Base-by-base conservation (phyloP, 2,113 vertebrate genomes). In the Bufo bufo region DNA sequence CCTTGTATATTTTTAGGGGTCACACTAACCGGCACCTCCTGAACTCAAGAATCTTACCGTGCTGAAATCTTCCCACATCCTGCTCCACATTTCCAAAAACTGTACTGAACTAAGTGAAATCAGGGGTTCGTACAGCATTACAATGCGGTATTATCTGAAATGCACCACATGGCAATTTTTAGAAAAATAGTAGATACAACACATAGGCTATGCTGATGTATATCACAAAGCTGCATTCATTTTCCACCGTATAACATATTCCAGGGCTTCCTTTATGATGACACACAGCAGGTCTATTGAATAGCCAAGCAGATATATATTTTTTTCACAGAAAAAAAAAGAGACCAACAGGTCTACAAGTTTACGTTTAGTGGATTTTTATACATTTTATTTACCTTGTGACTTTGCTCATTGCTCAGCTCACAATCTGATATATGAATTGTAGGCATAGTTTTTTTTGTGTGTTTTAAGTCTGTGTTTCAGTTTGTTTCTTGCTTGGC, bases 21-120 rank as follows among this genome's bases (percentile, higher is more conserved):
- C 85, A n/a, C 75, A 78, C 85, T 77, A 86, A 63, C 47, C 20
- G 50, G 45, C 75, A 77, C 47, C 85, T 78, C 43, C 74, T 78
- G 74, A 86, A 78, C 56, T 86, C 72, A 78, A 80, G 77, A 87
- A 79, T 87, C 79, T 80, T 71, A 71, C 49, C 23, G 50, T 45
- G 47, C 75, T 86, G n/a, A 71, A 77, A 77, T 58, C 49, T 87
- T 87, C 63, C 77, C 85, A 87, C 85, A 80, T 87, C 77, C 85
- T 87, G 14, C n/a, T n/a, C 77, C 52, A 65, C 58, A 80, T 80
- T 54, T 86, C n/a, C 61, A 50, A 78, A 33, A 86, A 66, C 7
- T 45, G 58, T n/a, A 71, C 17, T 47, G 77, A 17, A 81, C 63
- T 80, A 80, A 54, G 49, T 71, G 16, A 71, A 79, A 80, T 56